Base-by-base conservation (phyloP, 2,797 vertebrate genomes). In the Silurus lanzhouensis region DNA sequence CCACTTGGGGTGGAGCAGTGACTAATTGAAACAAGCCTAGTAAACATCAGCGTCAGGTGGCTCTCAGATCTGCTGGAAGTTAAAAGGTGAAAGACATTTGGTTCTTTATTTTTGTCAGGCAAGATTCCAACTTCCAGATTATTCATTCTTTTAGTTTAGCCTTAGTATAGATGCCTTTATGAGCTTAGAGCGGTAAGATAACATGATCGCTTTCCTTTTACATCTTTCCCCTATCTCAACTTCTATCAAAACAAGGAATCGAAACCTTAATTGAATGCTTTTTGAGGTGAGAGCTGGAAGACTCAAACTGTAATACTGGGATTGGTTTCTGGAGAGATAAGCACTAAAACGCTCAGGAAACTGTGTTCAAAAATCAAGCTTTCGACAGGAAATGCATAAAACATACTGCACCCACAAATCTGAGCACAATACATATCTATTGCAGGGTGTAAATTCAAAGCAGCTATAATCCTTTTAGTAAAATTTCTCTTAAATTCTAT, bases 401-500 rank as follows among this genome's bases (percentile, higher is more conserved):
- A 15, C 72, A 55, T n/a, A 6, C 13, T 58, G 10, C 10, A 4
- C 20, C 27, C 15, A 44, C 6, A 22, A 5, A 61, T 3, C 63
- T 13, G n/a, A 60, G 48, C 10, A 13, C 20, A 70, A n/a, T 14
- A 22, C 27, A 63, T 22, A 31, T 74, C 22, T n/a, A 61, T 83
- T 25, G 1, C 46, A 61, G 0, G 31, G n/a, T 63, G 12, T 84
- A 20, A 72, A 83, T 88, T 84, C 71, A 87, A 31, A 84, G 83
- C 85, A 72, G 77, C 72, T 79, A 88, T 92, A 91, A 92, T 84
- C 86, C 77, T 85, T 79, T 20, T n/a, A 48, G 38, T 5, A 19
- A 46, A 46, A 48, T n/a, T 74, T 72, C 20, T 22, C 17, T 80
- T 57, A 94, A 94, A 95, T 93, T 93, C 90, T 74, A 91, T 93